These are phyloP conservation scores for Montipora capricornis DNA, from an alignment of 64 coral and sea anemone genomes.

Conservation along the genomic window DNA sequence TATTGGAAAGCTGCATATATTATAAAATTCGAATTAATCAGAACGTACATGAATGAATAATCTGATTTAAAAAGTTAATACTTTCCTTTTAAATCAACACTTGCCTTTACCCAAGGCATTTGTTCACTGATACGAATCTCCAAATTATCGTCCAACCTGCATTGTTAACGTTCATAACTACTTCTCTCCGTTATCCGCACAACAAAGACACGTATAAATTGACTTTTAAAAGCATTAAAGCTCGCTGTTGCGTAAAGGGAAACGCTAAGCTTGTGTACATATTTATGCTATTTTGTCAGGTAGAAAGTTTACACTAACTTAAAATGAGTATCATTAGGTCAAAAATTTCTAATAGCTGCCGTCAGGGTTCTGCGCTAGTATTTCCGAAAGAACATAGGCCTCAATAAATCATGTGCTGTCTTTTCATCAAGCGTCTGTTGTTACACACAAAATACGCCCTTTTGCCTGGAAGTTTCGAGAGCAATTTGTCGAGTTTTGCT, in stretches of 20 bases:
- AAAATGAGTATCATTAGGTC: not conserved
- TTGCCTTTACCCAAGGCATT: not conserved
- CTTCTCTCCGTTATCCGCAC: not conserved
- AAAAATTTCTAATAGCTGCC: not conserved
- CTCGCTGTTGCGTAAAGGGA: constrained; percentile 5
- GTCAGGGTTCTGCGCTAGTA: not conserved
- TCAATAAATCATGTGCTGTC: not conserved
- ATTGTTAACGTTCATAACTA: not conserved
- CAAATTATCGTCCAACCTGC: not conserved
- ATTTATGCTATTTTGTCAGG: not conserved
- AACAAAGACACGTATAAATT: not conserved
- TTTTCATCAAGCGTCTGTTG: not conserved
- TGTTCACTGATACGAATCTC: not conserved
- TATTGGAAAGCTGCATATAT: no score
- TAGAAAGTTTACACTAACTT: not conserved
- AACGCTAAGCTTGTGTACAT: not conserved
- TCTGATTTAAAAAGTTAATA: not conserved
- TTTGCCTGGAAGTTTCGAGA: constrained; percentile 6
- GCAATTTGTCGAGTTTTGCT: not conserved
- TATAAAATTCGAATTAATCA: no score
- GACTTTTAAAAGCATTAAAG: constrained; percentile 8
- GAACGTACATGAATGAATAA: no score
- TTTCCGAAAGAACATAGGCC: not conserved
- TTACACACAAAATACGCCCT: not conserved
- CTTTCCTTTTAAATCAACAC: not conserved